Evolutionary conservation across 2,797 vertebrate species (phyloP).

Genomic region (Tragopan temminckii): DNA sequence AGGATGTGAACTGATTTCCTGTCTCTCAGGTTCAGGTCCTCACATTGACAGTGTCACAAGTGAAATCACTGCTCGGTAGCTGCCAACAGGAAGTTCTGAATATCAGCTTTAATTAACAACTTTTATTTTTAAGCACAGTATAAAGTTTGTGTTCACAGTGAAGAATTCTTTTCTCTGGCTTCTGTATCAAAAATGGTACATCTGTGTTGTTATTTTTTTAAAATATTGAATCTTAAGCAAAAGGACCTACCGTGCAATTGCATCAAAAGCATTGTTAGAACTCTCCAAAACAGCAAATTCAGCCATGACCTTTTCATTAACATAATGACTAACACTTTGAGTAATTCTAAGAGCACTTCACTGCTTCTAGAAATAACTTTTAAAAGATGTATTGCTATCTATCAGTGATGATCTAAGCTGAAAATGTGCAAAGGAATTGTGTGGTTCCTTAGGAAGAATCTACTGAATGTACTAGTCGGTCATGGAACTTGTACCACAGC

Average conservation of each 20-base stretch:
- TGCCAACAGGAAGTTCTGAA: conserved; percentile 18
- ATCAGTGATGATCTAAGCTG: not conserved
- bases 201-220: not conserved
- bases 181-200: not conserved
- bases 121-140: conserved; percentile 7
- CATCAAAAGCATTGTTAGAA: not conserved
- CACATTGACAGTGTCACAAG: not conserved
- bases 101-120: conserved; percentile 1
- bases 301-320: not conserved
- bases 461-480: not conserved
- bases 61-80: conserved; percentile 1
- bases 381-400: not conserved
- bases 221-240: not conserved
- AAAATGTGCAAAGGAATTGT: not conserved
- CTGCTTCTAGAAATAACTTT: not conserved
- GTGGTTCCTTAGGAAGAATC: not conserved
- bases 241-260: fast-evolving
- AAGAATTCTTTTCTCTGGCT: not conserved
- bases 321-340: not conserved
- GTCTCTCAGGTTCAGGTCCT: not conserved
- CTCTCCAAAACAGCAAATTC: not conserved
- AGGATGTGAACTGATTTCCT: not conserved
- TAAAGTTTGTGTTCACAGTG: not conserved
- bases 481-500: not conserved
- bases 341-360: not conserved